Conservation (phyloP, 2,888 invertebrate species). For the Bombylius major region DNA sequence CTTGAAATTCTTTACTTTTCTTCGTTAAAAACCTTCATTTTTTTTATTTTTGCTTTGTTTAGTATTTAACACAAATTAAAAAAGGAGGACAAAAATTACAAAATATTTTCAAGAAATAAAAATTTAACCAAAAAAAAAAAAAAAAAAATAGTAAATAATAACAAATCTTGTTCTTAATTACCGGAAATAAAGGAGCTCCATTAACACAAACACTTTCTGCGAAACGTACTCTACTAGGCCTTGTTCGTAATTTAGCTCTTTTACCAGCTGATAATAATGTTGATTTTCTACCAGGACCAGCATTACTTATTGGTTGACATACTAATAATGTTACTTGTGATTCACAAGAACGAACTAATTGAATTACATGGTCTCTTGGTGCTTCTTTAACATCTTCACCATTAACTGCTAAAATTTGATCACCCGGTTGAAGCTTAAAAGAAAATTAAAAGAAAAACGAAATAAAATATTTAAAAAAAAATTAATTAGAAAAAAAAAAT, state of each 20-base stretch:
- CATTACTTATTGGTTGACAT: slow-evolving; percentile 65
- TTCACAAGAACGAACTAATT: slow-evolving; percentile 70
- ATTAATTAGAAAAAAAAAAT: no score
- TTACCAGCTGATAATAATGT: slow-evolving; percentile 80
- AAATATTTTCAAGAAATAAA: no score
- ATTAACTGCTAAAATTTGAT: slow-evolving; percentile 81
- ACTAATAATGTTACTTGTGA: slow-evolving; percentile 64
- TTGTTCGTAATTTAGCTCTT: slow-evolving; percentile 63
- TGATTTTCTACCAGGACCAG: slow-evolving; percentile 50
- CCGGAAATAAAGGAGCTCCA: slow-evolving; percentile 69
- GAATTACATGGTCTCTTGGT: slow-evolving; percentile 79
- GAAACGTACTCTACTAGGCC: slow-evolving; percentile 76
- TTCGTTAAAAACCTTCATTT: no score
- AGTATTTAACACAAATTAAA: no score
- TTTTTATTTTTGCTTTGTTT: no score
- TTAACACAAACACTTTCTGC: slow-evolving; percentile 81
- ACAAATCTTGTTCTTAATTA: slow-evolving; percentile 27
- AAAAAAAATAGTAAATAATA: no score
- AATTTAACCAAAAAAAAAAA: no score
- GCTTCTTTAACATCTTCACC: slow-evolving; percentile 79
- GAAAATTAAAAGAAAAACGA: background rate
- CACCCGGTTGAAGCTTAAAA: slow-evolving; percentile 65
- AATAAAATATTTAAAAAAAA: no score
- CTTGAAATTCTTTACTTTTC: no score
- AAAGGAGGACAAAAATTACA: no score